Evolutionary conservation across 2,113 vertebrate species (phyloP).

Genomic region (Hippolais icterina): DNA sequence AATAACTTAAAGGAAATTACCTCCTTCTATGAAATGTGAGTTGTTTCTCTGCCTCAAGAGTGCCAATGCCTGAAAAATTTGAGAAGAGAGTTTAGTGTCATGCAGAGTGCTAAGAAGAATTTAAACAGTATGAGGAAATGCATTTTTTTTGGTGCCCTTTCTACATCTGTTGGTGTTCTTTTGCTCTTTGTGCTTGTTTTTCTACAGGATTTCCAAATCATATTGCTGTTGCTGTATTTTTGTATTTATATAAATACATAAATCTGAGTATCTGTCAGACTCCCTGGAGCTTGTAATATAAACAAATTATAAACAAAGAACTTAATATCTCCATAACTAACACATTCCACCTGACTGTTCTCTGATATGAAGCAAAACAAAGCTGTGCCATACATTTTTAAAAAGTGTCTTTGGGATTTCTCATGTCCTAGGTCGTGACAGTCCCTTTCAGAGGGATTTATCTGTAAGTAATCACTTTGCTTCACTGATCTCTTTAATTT

Average conservation of each 20-base stretch:
- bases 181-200: not conserved
- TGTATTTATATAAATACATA: not conserved
- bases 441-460: not conserved
- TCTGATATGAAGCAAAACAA: not conserved
- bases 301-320: not conserved
- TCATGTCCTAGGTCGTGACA: accelerated
- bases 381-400: not conserved
- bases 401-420: not conserved
- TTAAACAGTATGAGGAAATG: not conserved
- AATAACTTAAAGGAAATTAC: not conserved
- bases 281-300: not conserved
- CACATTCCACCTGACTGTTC: not conserved
- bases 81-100: not conserved
- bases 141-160: not conserved
- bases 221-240: not conserved
- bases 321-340: not conserved
- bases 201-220: not conserved
- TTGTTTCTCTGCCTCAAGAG: not conserved
- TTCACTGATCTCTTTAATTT: not conserved
- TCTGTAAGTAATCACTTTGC: not conserved
- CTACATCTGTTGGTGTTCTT: not conserved
- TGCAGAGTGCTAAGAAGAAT: not conserved
- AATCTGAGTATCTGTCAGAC: not conserved
- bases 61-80: not conserved
- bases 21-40: not conserved